A percentile compares a stretch with the other conserved stretches of the same genome.
These are phyloP conservation scores for Brachionus sp. DNA, from an alignment of 1,140 invertebrate species.

Conservation along the genomic window DNA sequence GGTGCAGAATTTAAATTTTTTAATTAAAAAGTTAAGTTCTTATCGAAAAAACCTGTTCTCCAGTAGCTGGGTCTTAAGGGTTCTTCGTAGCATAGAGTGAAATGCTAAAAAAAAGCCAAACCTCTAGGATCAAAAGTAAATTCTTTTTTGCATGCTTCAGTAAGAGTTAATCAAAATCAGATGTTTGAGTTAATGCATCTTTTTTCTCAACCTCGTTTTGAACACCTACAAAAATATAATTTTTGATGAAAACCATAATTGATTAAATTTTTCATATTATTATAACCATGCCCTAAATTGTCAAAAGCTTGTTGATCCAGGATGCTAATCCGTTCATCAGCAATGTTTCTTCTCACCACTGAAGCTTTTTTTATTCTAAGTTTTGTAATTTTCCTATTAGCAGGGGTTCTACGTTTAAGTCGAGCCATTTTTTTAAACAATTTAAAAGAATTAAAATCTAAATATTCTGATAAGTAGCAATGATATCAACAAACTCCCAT, in stretches of 20 bases:
- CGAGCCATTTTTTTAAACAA: neutral
- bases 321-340: neutral
- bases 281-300: neutral
- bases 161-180: too few species aligned
- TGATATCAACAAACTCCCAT: neutral
- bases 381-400: neutral
- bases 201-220: too few species aligned
- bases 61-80: too few species aligned
- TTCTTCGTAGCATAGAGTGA: neutral
- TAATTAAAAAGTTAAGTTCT: neutral
- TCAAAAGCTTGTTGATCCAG: neutral
- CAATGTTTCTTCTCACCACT: neutral
- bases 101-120: neutral
- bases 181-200: too few species aligned
- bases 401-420: neutral
- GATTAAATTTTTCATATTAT: too few species aligned
- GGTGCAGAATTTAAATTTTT: neutral
- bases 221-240: too few species aligned
- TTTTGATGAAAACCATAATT: too few species aligned
- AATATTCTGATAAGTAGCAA: neutral
- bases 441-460: conserved; percentile 1
- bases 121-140: too few species aligned
- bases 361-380: neutral
- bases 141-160: too few species aligned
- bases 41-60: neutral